phyloP scores from a whole-genome alignment of 2,888 invertebrate species.

The Zaprionus bogoriensis region DNA sequence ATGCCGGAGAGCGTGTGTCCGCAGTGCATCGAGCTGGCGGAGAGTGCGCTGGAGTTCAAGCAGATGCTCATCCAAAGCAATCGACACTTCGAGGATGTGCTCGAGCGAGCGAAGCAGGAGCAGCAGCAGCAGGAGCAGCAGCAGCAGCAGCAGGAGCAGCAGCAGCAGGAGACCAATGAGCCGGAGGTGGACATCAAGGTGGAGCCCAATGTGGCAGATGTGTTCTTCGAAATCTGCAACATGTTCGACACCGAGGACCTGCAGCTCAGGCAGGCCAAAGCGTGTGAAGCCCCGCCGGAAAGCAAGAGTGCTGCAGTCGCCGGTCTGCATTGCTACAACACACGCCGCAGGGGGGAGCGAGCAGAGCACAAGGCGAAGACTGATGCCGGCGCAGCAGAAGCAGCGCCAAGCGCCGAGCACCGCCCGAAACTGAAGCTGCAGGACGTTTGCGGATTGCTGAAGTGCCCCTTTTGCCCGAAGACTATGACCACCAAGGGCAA shows the following conservation, averaged over 20 bases:
- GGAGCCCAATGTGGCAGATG: not conserved
- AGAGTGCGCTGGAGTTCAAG: not conserved
- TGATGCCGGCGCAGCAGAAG: too few relatives aligned
- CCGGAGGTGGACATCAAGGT: not conserved
- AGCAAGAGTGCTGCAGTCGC: too few relatives aligned
- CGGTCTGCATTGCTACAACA: not conserved
- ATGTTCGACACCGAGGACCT: not conserved
- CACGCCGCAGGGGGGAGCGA: too few relatives aligned
- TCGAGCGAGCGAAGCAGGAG: too few relatives aligned
- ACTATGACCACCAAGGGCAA: too few relatives aligned
- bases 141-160: too few relatives aligned
- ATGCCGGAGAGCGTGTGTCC: not conserved
- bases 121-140: too few relatives aligned
- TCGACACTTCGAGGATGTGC: not conserved
- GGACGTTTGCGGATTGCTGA: too few relatives aligned
- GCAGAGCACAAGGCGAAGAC: too few relatives aligned
- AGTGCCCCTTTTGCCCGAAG: slow-evolving; percentile 3
- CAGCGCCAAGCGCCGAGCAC: too few relatives aligned
- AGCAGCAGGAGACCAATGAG: too few relatives aligned
- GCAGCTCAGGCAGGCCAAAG: not conserved
- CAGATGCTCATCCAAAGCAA: not conserved
- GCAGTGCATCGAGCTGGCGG: not conserved
- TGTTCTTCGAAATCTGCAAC: not conserved
- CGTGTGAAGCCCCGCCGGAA: not conserved
- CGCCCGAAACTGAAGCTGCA: not conserved